These are phyloP conservation scores for Conchocele bisecta DNA, from an alignment of 2,888 invertebrate species.

Conservation along the genomic window DNA sequence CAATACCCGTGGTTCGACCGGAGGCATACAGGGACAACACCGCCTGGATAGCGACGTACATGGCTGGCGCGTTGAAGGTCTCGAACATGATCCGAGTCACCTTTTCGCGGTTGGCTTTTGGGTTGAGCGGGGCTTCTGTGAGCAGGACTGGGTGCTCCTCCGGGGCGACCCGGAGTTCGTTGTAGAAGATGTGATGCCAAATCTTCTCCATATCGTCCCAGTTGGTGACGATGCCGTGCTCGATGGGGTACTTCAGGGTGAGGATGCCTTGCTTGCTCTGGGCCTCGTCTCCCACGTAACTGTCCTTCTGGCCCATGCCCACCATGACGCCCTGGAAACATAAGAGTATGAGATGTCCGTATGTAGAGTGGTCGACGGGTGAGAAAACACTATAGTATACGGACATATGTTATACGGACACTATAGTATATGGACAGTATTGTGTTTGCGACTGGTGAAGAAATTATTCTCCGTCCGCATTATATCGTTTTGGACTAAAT, in stretches of 20 bases:
- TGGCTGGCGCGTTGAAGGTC: constrained; percentile 93
- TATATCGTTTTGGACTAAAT: no score
- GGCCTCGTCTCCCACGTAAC: constrained; percentile 28
- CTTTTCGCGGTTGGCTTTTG: constrained; percentile 36
- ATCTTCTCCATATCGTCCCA: constrained; percentile 42
- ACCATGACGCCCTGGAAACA: constrained; percentile 37
- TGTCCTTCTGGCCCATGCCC: constrained; percentile 23
- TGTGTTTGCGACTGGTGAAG: no score
- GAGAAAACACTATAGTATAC: no score
- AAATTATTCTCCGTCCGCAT: no score
- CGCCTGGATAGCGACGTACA: constrained; percentile 97
- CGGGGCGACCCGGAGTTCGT: constrained; percentile 25
- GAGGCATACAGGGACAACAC: constrained; percentile 96
- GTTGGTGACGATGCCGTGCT: constrained; percentile 36
- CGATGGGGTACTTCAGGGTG: constrained; percentile 21
- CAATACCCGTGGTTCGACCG: constrained; percentile 98
- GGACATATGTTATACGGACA: no score
- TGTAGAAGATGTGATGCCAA: constrained; percentile 30
- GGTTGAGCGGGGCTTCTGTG: constrained; percentile 36
- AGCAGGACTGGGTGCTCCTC: constrained; percentile 22
- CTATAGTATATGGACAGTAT: no score
- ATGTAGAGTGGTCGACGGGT: no score
- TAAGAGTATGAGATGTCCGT: no score
- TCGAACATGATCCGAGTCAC: constrained; percentile 59
- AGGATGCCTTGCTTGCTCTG: constrained; percentile 19